Percentiles rank a stretch among this genome's conserved stretches.
These are phyloP conservation scores for Periparus ater DNA, from an alignment of 2,797 vertebrate species.

Conservation along the genomic window DNA sequence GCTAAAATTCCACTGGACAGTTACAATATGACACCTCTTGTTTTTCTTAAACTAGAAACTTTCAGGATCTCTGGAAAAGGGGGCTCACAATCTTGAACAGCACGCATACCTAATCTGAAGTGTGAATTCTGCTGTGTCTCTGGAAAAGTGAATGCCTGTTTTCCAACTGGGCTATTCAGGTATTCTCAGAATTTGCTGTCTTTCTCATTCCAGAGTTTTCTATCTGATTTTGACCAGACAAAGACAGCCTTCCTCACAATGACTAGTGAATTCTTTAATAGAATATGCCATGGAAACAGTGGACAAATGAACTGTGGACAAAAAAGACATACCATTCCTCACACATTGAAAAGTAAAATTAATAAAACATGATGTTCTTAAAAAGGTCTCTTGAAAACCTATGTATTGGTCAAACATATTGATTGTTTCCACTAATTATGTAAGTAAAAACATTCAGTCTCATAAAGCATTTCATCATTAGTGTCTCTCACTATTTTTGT, in stretches of 20 bases:
- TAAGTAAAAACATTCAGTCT: neutral
- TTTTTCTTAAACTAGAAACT: neutral
- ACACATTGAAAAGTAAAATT: neutral
- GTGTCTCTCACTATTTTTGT: neutral
- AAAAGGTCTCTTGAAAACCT: neutral
- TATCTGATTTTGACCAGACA: neutral
- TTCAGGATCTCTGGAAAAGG: neutral
- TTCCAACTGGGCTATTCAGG: neutral
- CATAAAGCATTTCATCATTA: neutral
- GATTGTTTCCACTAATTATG: neutral
- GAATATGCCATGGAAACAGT: neutral
- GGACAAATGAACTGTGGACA: neutral
- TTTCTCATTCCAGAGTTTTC: neutral
- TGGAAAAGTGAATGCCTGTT: neutral
- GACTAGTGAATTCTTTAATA: neutral
- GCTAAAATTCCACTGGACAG: neutral
- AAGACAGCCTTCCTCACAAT: neutral
- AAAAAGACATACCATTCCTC: neutral
- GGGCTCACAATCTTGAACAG: neutral
- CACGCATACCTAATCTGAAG: neutral
- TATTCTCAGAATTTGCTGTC: neutral
- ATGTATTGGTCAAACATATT: neutral
- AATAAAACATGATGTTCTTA: neutral
- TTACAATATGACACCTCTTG: neutral
- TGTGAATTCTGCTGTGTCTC: fast-evolving